phyloP scores from a whole-genome alignment of 2,888 invertebrate species.

The Melipona bicolor region DNA sequence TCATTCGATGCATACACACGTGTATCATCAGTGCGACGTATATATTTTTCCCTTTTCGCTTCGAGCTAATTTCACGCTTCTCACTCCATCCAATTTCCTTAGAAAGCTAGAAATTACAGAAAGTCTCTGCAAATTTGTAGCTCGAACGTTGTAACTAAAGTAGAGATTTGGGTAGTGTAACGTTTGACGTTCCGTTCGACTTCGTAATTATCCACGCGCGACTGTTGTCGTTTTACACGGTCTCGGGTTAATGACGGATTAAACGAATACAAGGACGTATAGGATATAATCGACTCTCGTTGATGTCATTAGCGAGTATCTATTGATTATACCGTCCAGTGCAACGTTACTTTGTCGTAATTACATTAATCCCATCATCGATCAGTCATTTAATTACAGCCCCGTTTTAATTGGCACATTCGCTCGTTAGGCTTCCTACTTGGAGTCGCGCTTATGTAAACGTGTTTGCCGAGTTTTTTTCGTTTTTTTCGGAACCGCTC shows the following conservation, averaged over 20 bases:
- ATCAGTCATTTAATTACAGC: conserved; percentile 77
- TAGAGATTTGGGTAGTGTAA: neutral
- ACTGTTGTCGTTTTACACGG: conserved; percentile 28
- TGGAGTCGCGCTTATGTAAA: conserved; percentile 30
- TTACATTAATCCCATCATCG: conserved; percentile 75
- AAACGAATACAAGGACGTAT: conserved; percentile 56
- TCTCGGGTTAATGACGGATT: conserved; percentile 56
- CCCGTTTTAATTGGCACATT: conserved; percentile 78
- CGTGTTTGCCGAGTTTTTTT: conserved; percentile 35
- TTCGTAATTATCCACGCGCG: conserved; percentile 37
- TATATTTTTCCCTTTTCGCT: no score
- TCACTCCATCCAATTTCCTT: no score
- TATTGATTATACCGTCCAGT: conserved; percentile 74
- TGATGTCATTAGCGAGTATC: conserved; percentile 73
- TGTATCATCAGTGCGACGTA: no score
- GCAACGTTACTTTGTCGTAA: conserved; percentile 76
- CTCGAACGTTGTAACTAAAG: no score
- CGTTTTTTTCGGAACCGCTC: conserved; percentile 25
- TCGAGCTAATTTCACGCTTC: no score
- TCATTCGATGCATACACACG: neutral
- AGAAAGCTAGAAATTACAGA: no score
- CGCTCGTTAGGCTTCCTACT: conserved; percentile 70
- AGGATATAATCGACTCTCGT: conserved; percentile 70
- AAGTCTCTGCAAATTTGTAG: no score
- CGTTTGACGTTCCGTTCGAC: neutral